Evolutionary conservation across 2,113 vertebrate species (phyloP), one percentile per base, ranked within the genome.

Genomic region (Himantopus leucocephalus): DNA sequence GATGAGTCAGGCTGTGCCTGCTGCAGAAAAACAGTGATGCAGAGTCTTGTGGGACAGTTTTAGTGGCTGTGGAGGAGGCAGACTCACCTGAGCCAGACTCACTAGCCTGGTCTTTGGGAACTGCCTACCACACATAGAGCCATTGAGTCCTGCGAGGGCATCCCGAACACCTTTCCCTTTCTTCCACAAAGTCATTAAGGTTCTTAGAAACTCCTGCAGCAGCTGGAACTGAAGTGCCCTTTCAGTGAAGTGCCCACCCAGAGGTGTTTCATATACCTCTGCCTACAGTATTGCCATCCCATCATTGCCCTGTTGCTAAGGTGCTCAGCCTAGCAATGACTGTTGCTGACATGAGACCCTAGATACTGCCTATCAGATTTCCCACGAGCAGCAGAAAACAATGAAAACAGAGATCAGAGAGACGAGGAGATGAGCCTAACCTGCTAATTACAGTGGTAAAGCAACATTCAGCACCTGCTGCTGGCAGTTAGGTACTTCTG

Each of bases 1-100:
- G 85, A 96, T 96, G 94, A 97, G 77, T 97, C 96, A 96, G 85
- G 84, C 96, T 63, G 45, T 55, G 88, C 68, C 86, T 97, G 93
- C 86, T 96, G 93, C 81, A 26, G 87, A 81, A 95, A 92, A 96
- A 96, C 81, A 88, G 58, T 35, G 93, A 95, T 85, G 94, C 74
- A 85, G 81, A 53, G 87, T 88, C 92, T 91, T 93, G 84, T 87
- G 90, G 95, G 94, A 90, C 85, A 93, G 81, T 76, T 91, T 90
- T 23, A 68, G 90, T 53, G 77, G 71, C 90, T 93, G 92, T 90
- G 90, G 94, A 82, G 93, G 94, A 85, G 92, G 90, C 34, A 94
- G 62, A 20, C 87, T 96, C 94, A 96, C 94, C 92, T 94, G 85
- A 90, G 75, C 75, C 85, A 85, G 75, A 83, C 85, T 75, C 41